Conservation (phyloP, 2,113 vertebrate genomes). For the Coreoperca whiteheadi region DNA sequence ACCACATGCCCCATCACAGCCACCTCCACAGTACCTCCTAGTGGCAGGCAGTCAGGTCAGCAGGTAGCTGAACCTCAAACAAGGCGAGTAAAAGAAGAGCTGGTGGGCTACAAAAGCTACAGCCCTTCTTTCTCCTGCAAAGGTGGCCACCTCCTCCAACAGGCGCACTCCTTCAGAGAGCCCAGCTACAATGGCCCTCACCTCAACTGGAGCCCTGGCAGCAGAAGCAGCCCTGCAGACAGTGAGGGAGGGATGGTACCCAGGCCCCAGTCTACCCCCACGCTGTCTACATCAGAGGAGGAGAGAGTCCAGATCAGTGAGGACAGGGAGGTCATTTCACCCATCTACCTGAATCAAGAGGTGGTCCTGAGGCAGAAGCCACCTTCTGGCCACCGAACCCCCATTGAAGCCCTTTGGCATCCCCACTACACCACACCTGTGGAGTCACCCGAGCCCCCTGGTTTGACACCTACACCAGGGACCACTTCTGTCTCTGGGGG, state of each 20-base stretch:
- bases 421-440: constrained; percentile 82
- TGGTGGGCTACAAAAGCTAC: constrained; percentile 88
- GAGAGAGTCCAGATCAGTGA: constrained; percentile 5
- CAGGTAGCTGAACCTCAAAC: constrained; percentile 85
- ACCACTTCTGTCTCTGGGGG: constrained; percentile 34
- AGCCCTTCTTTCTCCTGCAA: constrained; percentile 91
- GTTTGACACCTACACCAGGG: constrained; percentile 37
- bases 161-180: constrained; percentile 90
- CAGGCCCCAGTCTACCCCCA: constrained; percentile 48
- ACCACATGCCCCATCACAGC: constrained; percentile 41
- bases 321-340: constrained; percentile 58
- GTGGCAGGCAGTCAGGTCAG: constrained; percentile 77
- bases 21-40: constrained; percentile 49
- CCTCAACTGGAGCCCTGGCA: constrained; percentile 70
- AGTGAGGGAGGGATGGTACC: constrained; percentile 8
- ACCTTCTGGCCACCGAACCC: constrained; percentile 80
- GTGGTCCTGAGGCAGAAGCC: constrained; percentile 91
- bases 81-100: constrained; percentile 58
- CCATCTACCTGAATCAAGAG: constrained; percentile 72
- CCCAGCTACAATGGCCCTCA: constrained; percentile 83
- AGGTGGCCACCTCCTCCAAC: constrained; percentile 86
- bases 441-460: constrained; percentile 75
- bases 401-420: constrained; percentile 77
- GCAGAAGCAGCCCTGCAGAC: constrained; percentile 64
- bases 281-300: constrained; percentile 46